These are phyloP conservation scores for Hofmannophila pseudospretella DNA, from an alignment of 2,888 invertebrate species.

Conservation along the genomic window DNA sequence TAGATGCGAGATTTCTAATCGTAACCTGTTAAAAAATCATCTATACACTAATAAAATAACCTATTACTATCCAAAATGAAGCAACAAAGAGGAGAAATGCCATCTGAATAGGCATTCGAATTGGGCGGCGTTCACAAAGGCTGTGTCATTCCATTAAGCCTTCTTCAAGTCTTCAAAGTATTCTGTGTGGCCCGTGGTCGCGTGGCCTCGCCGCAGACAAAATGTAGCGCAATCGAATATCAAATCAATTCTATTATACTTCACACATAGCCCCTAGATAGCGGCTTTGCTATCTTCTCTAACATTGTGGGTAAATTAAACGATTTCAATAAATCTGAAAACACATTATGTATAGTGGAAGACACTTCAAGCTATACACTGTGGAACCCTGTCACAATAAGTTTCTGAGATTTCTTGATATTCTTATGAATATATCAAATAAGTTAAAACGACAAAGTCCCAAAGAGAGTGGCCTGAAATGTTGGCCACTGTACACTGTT, in stretches of 20 bases:
- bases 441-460: no score
- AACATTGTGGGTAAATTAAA: neutral
- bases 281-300: constrained; percentile 4
- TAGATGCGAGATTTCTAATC: constrained; percentile 49
- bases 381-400: no score
- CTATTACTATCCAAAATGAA: constrained; percentile 75
- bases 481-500: no score
- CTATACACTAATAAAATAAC: constrained; percentile 72
- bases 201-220: constrained; percentile 48
- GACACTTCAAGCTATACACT: no score
- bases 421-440: no score
- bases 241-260: constrained; percentile 59
- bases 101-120: constrained; percentile 77
- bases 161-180: constrained; percentile 67
- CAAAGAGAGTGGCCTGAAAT: no score
- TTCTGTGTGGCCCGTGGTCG: constrained; percentile 71
- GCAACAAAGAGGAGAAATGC: constrained; percentile 76
- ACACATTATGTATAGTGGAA: no score
- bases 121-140: constrained; percentile 76
- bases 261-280: constrained; percentile 12
- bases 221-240: constrained; percentile 61
- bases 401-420: no score
- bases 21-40: constrained; percentile 57
- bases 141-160: constrained; percentile 76
- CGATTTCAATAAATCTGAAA: no score